Conservation (phyloP, 2,888 invertebrate species). For the Minunthozetes semirufus region DNA sequence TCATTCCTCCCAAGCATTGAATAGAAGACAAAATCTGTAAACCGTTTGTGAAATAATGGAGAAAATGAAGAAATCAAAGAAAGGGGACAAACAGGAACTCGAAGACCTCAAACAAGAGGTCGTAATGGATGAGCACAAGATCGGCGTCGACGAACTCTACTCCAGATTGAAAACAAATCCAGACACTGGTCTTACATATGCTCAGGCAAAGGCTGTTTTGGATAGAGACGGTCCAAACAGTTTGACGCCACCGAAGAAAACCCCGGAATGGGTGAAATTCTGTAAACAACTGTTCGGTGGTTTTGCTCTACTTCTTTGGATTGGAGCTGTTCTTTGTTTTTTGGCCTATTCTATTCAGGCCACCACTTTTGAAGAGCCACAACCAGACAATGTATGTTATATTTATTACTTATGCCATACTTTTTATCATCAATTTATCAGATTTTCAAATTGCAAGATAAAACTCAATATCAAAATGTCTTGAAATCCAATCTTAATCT, state of each 20-base stretch:
- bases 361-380: slow-evolving; percentile 61
- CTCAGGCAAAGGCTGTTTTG: slow-evolving; percentile 43
- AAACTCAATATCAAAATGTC: too few species aligned
- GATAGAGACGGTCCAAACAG: slow-evolving; percentile 28
- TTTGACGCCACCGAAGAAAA: slow-evolving; percentile 41
- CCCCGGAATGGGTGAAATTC: slow-evolving; percentile 46
- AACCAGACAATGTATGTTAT: too few species aligned
- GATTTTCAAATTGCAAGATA: too few species aligned
- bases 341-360: too few species aligned
- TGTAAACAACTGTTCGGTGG: slow-evolving; percentile 44
- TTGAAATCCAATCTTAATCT: too few species aligned
- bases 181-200: neutral
- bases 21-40: too few species aligned
- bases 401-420: too few species aligned
- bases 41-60: neutral
- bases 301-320: slow-evolving; percentile 45
- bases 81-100: slow-evolving; percentile 30
- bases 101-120: slow-evolving; percentile 38
- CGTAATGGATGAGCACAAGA: slow-evolving; percentile 79
- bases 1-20: too few species aligned
- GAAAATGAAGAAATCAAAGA: neutral
- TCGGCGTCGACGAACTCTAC: slow-evolving; percentile 92
- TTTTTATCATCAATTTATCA: too few species aligned
- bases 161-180: neutral
- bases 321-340: too few species aligned